Percentiles rank a stretch among this genome's conserved stretches.
These are phyloP conservation scores for Callimorpha dominula DNA, from an alignment of 2,888 invertebrate genomes.

Conservation along the genomic window DNA sequence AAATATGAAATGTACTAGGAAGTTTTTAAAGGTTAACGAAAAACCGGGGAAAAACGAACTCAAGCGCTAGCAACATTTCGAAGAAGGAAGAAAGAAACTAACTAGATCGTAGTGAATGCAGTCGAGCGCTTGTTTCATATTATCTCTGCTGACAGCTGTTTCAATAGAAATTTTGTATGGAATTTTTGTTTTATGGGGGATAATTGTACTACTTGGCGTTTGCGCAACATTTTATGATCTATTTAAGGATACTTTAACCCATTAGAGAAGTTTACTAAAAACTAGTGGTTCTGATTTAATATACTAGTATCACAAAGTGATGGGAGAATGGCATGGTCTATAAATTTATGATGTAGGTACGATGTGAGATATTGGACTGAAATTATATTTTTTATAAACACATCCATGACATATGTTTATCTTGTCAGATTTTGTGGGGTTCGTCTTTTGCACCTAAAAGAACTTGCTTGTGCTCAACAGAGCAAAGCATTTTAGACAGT, in stretches of 20 bases:
- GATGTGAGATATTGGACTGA: no score
- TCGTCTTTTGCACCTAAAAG: no score
- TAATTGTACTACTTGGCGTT: conserved; percentile 1
- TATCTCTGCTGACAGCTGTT: conserved; percentile 31
- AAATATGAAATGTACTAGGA: neutral
- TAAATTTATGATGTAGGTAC: no score
- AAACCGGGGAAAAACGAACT: neutral
- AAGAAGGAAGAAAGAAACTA: conserved; percentile 10
- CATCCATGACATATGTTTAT: no score
- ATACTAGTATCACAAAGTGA: neutral
- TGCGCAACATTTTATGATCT: neutral
- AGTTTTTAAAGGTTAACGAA: neutral
- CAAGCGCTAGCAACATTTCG: neutral
- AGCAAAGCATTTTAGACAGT: no score
- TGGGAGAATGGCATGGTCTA: neutral
- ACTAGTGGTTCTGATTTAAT: neutral
- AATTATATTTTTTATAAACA: no score
- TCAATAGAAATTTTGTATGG: neutral
- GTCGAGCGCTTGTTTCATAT: conserved; percentile 25
- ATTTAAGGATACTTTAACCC: neutral
- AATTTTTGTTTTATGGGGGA: conserved; percentile 8
- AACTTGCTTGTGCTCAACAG: no score
- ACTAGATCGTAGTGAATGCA: conserved; percentile 42
- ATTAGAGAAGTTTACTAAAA: no score
- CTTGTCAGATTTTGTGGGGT: no score